These are phyloP conservation scores for Sicus ferrugineus DNA, from an alignment of 2,888 invertebrate genomes.

Conservation along the genomic window DNA sequence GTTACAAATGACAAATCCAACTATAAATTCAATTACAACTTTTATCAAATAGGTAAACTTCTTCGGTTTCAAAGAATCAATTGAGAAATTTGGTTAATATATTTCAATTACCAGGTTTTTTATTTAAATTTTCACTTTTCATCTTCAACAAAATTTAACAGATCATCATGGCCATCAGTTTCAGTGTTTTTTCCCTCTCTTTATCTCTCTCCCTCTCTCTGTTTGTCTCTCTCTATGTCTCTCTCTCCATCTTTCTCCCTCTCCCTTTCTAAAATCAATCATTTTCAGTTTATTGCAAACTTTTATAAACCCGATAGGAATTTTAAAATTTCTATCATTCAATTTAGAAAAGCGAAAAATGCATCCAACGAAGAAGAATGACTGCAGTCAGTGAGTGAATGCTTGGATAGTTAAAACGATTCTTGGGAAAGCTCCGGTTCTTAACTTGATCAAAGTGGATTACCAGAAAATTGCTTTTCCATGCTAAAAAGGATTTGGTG, in stretches of 20 bases:
- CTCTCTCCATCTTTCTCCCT: too few species aligned
- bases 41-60: background rate
- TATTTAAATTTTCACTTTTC: background rate
- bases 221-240: too few species aligned
- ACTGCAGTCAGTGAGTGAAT: background rate
- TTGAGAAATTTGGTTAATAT: too few species aligned
- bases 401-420: background rate
- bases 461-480: constrained; percentile 37
- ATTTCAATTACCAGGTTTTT: background rate
- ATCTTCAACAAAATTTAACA: background rate
- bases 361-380: constrained; percentile 12
- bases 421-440: constrained; percentile 8
- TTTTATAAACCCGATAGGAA: constrained; percentile 17
- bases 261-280: too few species aligned
- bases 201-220: too few species aligned
- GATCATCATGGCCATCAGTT: background rate
- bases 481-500: constrained; percentile 14
- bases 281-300: constrained; percentile 6
- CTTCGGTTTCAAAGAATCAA: too few species aligned
- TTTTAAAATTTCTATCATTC: constrained; percentile 23
- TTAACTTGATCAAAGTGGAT: constrained; percentile 36
- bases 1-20: too few species aligned
- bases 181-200: too few species aligned
- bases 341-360: constrained; percentile 10
- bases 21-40: too few species aligned